Conservation (phyloP, 2,113 vertebrate species). For the Rattus norvegicus region DNA sequence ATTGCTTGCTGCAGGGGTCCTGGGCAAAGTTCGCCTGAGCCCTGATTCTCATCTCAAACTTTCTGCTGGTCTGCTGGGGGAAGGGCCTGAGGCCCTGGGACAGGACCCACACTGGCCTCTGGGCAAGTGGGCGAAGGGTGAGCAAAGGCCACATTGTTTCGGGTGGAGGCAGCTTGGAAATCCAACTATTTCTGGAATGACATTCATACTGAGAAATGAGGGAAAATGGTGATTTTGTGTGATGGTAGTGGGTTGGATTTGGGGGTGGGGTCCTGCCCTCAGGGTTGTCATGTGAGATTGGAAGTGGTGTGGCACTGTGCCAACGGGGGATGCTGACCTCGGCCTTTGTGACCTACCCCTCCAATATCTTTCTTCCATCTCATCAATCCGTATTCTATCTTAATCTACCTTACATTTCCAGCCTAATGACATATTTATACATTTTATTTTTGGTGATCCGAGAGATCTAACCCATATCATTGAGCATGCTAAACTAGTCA, state of each 20-base stretch:
- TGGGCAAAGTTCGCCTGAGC: background rate
- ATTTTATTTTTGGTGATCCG: background rate
- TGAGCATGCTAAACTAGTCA: background rate
- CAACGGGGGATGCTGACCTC: no score
- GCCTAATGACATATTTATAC: background rate
- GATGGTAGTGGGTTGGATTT: background rate
- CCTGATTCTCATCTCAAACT: background rate
- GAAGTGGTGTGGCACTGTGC: background rate
- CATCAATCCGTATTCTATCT: background rate
- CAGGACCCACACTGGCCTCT: background rate
- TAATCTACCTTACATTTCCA: background rate
- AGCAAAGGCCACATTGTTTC: slow-evolving; percentile 39
- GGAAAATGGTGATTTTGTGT: slow-evolving; percentile 41
- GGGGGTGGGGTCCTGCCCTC: background rate
- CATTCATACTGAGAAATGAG: slow-evolving; percentile 17
- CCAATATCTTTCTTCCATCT: background rate
- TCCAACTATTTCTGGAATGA: slow-evolving; percentile 57
- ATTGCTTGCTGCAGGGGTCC: background rate
- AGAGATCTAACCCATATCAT: background rate
- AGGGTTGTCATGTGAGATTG: background rate
- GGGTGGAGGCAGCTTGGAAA: slow-evolving; percentile 19
- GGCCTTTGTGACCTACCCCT: background rate
- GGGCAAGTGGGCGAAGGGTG: background rate
- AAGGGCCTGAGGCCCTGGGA: background rate
- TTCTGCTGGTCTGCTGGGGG: background rate